Base-by-base conservation (phyloP, 2,113 vertebrate genomes). In the Sinocyclocheilus grahami region DNA sequence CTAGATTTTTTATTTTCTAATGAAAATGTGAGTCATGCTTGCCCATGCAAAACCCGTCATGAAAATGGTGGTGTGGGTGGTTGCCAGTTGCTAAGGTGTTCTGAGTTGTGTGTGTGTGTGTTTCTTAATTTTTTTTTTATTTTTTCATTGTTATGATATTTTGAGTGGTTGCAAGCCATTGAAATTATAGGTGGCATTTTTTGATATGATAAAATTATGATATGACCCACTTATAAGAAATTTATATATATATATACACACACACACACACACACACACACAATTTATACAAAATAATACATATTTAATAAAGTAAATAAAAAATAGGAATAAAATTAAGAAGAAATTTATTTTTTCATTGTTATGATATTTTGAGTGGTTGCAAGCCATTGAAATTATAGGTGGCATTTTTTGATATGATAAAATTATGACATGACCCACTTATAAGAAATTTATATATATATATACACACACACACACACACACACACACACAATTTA, bases 11-110 rank as follows among this genome's bases (percentile, higher is more conserved):
- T 46, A 14, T 74, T 74, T 42, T 24, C 0, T 42, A 22, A 75
- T 75, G 11, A 14, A 75, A 75, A 39, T 10, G 22, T 75, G 72
- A 48, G 72, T 75, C 39, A 75, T 72, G 18, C 18, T 11, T 72
- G 33, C 63, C 4, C 27, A 14, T 67, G 63, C 24, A 65, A 65
- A 65, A 27, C 62, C 27, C 4, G 11, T 71, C 7, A 37, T 46
- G 39, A 74, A 46, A 4, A 74, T 74, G 11, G 46, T 75, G 51
- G n/a, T 72, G 82, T 37, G 55, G 87, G 37, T 58, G 62, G 18
- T 48, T 81, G 39, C 22, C 72, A 75, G 72, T 48, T n/a, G 71
- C 71, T 46, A 74, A 42, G 37, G 71, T 46, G 20, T 74, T 42
- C 37, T 39, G 30, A 39, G 16, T 72, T 37, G 33, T 72, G 42